Base-by-base conservation (phyloP, 2,113 vertebrate genomes). In the Aphyosemion australe region DNA sequence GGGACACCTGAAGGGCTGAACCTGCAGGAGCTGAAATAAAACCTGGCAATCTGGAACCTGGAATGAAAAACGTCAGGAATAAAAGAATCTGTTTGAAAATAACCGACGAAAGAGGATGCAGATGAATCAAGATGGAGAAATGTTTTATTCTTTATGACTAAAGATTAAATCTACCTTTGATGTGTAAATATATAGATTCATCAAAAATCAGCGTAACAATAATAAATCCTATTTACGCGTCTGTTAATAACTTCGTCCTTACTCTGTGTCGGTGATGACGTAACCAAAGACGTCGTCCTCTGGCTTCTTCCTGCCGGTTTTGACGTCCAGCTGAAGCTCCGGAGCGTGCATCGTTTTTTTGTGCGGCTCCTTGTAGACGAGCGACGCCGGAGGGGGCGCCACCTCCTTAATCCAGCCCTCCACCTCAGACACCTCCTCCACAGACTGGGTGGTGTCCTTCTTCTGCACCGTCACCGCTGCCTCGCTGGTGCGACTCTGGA, bases 211-310 rank as follows among this genome's bases (percentile, higher is more conserved):
- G 5, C 26, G 26, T 26, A 5, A 26, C 26, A 26, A 26, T 2
- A 5, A 26, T 26, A 5, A 5, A 26, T 26, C 1, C 26, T 5
- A 5, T 26, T 26, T 26, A 26, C 26, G 26, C 26, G 1, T 37
- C 34, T 37, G 9, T 37, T 37, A 8, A 37, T 1, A 8, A 10
- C 9, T 37, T 3, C 7, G 6, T 0, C 9, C 96, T 96, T 83
- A 99, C 96, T 95, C 92, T 3, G 89, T 91, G 34, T 93, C 88
- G 0, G 95, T 98, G 74, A 98, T 92, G 64, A 99, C 93, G 62
- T 97, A 98, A 18, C 97, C 95, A 0, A 93, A 94, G 12, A 92
- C 89, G 10, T 93, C 92, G 4, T 93, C 88, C 10, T 81, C 79
- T 0, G 60, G 65, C 46, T 76, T 76, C 47, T 87, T 91, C 62